Percentiles rank a stretch among this genome's conserved stretches.
phyloP scores from a whole-genome alignment of 1,140 invertebrate genomes.

The Drosophila fuyamai region DNA sequence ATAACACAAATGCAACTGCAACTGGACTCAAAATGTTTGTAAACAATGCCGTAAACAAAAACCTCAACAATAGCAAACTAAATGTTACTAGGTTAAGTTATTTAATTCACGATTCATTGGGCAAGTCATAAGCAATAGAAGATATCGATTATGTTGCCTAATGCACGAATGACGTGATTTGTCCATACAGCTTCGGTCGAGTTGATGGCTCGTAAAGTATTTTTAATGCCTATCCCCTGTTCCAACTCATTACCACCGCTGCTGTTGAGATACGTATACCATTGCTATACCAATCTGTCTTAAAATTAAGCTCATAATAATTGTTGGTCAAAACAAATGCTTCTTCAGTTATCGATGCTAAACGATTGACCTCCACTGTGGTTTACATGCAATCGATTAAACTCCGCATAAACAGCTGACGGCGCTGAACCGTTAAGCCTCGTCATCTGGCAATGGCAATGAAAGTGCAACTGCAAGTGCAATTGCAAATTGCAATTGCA shows the following conservation, averaged over 20 bases:
- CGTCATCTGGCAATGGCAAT: slow-evolving; percentile 51
- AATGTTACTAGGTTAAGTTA: slow-evolving; percentile 46
- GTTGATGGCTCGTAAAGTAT: slow-evolving; percentile 5
- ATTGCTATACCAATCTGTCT: too few species aligned
- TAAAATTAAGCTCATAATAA: not conserved
- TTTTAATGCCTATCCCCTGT: not conserved
- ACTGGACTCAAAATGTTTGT: slow-evolving; percentile 32
- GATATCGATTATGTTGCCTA: slow-evolving; percentile 43
- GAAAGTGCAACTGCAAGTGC: slow-evolving; percentile 40
- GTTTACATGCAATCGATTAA: slow-evolving; percentile 30
- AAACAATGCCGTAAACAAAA: slow-evolving; percentile 34
- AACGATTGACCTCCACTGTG: slow-evolving; percentile 3
- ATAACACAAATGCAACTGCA: slow-evolving; percentile 20
- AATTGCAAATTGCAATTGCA: slow-evolving; percentile 18
- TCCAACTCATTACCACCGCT: not conserved
- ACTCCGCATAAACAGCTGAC: slow-evolving; percentile 40
- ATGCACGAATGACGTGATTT: slow-evolving; percentile 18
- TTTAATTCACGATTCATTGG: slow-evolving; percentile 32
- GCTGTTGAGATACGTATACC: too few species aligned
- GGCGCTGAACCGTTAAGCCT: slow-evolving; percentile 42
- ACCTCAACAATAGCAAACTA: slow-evolving; percentile 19
- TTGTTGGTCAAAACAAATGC: not conserved
- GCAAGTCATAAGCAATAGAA: slow-evolving; percentile 44
- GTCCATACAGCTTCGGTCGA: slow-evolving; percentile 4
- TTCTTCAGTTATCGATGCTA: not conserved